Base-by-base conservation (phyloP, 2,888 invertebrate species). In the Cistogaster globosa region DNA sequence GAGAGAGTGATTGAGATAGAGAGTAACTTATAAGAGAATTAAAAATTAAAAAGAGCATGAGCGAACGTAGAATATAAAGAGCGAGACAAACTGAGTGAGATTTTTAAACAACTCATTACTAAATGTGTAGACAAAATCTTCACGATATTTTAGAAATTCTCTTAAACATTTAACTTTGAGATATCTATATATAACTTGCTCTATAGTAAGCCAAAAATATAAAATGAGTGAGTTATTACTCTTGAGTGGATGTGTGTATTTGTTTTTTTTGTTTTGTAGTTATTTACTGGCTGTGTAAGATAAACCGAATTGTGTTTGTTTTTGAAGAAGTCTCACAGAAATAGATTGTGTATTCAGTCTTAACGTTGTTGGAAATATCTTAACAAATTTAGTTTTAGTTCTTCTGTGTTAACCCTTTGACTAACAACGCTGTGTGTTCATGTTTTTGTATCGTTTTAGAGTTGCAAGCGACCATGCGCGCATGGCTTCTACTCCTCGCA, bases 381-480 rank as follows among this genome's bases (percentile, higher is more conserved):
- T 81, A 65, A 57, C 14, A 75, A 81, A 81, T 78, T 68, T 74
- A 78, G 22, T 86, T 86, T 86, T 78, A 80, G 84, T 83, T 86
- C 80, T 86, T 76, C 69, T 78, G 65, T 86, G 82, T 84, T 90
- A 90, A 90, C 90, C 90, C 90, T 90, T 90, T 90, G 87, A 88
- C 88, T 88, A 88, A 90, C 88, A 87, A 87, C 88, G 84, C 88
- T 89, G 87, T 87, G 88, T 90, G 88, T 90, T 88, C 86, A 89
- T 89, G 88, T 89, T 90, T 90, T 90, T 90, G 88, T 90, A 90
- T 90, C 89, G 88, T 93, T 93, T 87, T 91, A 93, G 93, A 92
- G 93, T 92, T 93, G 92, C 92, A 91, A 92, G 91, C 92, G 93
- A 93, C 92, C 92, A 93, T 93, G 93, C 93, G 92, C 92, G 92